Percentiles rank a stretch among this genome's conserved stretches.
These are phyloP conservation scores for Mesodorylaimus sp. DNA, from an alignment of 2,888 invertebrate genomes.

Conservation along the genomic window DNA sequence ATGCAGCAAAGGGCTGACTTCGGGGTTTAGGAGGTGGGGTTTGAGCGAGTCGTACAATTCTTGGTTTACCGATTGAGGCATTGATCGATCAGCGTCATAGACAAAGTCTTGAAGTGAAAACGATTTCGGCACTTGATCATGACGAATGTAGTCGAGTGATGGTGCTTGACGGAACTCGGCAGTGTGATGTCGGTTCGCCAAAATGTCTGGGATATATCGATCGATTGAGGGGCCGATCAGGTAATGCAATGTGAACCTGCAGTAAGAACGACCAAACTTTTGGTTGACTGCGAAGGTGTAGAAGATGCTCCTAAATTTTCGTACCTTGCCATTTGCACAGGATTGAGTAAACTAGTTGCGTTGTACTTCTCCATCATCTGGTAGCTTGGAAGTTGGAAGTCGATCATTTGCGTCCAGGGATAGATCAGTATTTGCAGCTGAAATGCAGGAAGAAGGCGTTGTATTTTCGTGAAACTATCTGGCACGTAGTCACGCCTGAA, in stretches of 20 bases:
- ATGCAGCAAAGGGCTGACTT: constrained; percentile 30
- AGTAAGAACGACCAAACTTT: neutral
- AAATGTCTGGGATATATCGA: neutral
- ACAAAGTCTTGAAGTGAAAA: too few species aligned
- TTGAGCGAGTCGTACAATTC: constrained; percentile 9
- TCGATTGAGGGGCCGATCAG: neutral
- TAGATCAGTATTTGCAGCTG: neutral
- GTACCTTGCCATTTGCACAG: constrained; percentile 9
- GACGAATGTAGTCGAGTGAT: too few species aligned
- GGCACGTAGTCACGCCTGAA: too few species aligned
- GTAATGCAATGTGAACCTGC: neutral
- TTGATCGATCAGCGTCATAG: too few species aligned
- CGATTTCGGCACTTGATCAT: neutral
- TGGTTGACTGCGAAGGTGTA: too few species aligned
- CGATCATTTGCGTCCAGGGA: neutral
- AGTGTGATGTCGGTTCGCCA: neutral
- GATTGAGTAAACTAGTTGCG: constrained; percentile 16
- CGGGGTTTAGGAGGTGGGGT: constrained; percentile 20
- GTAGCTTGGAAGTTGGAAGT: neutral
- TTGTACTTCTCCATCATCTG: constrained; percentile 20
- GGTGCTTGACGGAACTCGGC: too few species aligned
- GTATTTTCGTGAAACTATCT: too few species aligned
- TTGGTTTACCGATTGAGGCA: too few species aligned
- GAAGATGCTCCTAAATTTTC: too few species aligned
- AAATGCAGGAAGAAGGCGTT: too few species aligned